phyloP scores from a whole-genome alignment of 2,113 vertebrate genomes.

The Anhinga rufa region DNA sequence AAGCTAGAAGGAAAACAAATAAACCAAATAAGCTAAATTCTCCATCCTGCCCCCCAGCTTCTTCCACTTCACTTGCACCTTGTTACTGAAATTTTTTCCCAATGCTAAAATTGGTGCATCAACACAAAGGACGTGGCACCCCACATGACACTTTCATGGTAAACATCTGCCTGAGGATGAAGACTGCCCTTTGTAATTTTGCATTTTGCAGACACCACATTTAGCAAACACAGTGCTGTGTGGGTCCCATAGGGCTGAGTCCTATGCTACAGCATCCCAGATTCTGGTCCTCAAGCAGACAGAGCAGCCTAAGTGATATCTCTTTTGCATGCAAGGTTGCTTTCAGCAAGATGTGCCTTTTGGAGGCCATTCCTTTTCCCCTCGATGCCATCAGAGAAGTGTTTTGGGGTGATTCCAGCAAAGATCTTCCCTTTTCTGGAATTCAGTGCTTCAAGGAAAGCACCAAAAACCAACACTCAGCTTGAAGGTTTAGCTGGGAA shows the following conservation, averaged over 20 bases:
- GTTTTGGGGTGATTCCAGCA: neutral
- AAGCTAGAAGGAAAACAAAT: conserved; percentile 33
- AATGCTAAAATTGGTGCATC: neutral
- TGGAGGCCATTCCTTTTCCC: neutral
- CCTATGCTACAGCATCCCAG: neutral
- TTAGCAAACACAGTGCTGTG: neutral
- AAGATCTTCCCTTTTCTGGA: neutral
- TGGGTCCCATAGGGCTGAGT: neutral
- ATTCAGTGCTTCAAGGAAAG: neutral
- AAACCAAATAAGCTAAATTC: neutral
- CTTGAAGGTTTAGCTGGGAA: neutral
- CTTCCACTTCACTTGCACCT: neutral
- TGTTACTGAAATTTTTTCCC: neutral
- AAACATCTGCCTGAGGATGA: neutral
- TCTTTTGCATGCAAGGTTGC: neutral
- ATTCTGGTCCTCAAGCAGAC: neutral
- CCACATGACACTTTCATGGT: neutral
- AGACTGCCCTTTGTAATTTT: neutral
- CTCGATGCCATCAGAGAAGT: neutral
- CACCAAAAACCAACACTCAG: neutral
- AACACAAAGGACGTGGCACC: neutral
- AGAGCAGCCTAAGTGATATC: neutral
- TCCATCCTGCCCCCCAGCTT: neutral
- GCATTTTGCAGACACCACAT: neutral
- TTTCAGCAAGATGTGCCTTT: neutral